Conservation (phyloP, 2,888 invertebrate species). For the Ormyrus thymus region DNA sequence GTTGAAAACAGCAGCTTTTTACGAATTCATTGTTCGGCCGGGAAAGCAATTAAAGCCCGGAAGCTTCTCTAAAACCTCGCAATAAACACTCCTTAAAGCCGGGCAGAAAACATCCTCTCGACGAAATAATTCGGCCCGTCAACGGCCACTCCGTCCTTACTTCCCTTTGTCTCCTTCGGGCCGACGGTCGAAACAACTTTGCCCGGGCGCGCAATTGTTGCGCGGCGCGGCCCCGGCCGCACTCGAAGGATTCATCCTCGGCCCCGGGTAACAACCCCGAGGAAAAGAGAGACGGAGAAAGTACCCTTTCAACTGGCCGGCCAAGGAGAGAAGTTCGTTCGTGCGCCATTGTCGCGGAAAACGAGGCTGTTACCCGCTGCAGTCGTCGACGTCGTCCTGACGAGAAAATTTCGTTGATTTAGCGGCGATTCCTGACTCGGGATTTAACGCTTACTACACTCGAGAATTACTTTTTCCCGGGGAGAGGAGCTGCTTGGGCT, state of each 20-base stretch:
- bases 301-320: background rate
- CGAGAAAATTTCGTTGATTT: constrained; percentile 53
- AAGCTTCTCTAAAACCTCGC: too few species aligned
- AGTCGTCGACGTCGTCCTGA: constrained; percentile 39
- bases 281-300: constrained; percentile 1
- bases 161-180: constrained; percentile 19
- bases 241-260: constrained; percentile 32
- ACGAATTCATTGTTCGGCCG: too few species aligned
- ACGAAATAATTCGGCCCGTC: constrained; percentile 27
- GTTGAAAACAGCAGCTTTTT: too few species aligned
- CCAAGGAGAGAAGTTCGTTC: constrained; percentile 29
- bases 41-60: too few species aligned
- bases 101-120: constrained; percentile 10
- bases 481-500: background rate
- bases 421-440: constrained; percentile 43
- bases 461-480: constrained; percentile 40
- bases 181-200: constrained; percentile 10
- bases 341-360: constrained; percentile 56
- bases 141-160: background rate
- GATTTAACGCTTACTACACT: constrained; percentile 42
- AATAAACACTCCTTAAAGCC: too few species aligned
- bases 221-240: background rate
- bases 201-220: constrained; percentile 1
- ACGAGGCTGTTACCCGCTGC: constrained; percentile 55
- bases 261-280: constrained; percentile 3